Conservation (phyloP, 2,113 vertebrate species). For the Otis tarda region DNA sequence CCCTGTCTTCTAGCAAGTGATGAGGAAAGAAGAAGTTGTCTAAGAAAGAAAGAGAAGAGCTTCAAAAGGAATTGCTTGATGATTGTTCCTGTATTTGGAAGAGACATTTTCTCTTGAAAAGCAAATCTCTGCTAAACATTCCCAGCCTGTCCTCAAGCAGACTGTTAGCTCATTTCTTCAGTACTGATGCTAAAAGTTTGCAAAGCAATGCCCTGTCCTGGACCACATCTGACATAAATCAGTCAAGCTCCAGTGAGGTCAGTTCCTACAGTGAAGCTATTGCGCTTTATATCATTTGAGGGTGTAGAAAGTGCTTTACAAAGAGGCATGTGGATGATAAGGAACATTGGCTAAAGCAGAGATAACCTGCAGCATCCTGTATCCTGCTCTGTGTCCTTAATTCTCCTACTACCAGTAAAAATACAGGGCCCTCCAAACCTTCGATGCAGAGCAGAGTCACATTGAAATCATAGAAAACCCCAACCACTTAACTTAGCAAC, state of each 20-base stretch:
- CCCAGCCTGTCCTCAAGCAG: neutral
- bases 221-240: neutral
- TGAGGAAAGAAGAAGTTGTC: neutral
- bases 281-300: neutral
- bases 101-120: neutral
- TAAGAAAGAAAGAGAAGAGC: neutral
- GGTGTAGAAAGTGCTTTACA: neutral
- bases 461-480: neutral
- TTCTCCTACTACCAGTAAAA: neutral
- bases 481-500: neutral
- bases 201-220: neutral
- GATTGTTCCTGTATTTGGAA: neutral
- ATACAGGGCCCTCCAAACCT: neutral
- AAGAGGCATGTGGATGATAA: neutral
- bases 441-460: neutral
- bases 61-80: neutral
- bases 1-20: neutral
- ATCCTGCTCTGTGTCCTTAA: neutral
- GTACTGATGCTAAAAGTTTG: neutral
- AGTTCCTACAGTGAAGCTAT: neutral
- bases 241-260: neutral
- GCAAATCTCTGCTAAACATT: neutral
- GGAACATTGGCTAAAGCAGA: neutral
- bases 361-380: neutral
- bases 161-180: neutral